A percentile compares a stretch with the other conserved stretches of the same genome.
Evolutionary conservation across 2,113 vertebrate genomes (phyloP).

Genomic region (Semnornis frantzii): DNA sequence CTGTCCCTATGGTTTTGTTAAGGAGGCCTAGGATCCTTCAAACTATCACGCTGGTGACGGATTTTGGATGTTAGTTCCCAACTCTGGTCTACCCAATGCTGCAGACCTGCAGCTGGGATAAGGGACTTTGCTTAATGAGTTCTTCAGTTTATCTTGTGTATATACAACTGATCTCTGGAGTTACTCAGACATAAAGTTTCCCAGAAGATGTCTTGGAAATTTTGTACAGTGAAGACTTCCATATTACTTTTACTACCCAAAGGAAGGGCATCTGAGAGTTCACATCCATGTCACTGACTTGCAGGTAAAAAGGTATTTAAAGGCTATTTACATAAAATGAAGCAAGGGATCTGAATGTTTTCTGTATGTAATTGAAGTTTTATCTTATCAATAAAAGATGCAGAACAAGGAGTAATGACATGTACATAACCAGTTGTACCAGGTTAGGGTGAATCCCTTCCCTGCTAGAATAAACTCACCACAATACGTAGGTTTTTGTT

Average conservation of each 20-base stretch:
- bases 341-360: conserved; percentile 8
- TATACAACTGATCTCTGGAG: neutral
- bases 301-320: neutral
- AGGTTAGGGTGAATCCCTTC: too few relatives aligned
- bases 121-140: neutral
- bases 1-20: too few relatives aligned
- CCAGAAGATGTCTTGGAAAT: neutral
- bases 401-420: neutral
- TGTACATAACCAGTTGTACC: neutral
- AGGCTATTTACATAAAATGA: conserved; percentile 53
- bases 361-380: conserved; percentile 17
- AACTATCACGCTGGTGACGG: neutral
- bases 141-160: neutral
- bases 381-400: neutral
- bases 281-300: neutral
- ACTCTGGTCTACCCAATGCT: accelerated
- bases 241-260: neutral
- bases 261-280: neutral
- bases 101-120: neutral
- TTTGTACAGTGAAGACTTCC: neutral
- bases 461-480: too few relatives aligned
- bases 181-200: neutral
- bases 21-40: too few relatives aligned
- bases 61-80: neutral
- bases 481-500: too few relatives aligned